Base-by-base conservation (phyloP, 2,797 vertebrate genomes). In the Labeo calbasu region DNA sequence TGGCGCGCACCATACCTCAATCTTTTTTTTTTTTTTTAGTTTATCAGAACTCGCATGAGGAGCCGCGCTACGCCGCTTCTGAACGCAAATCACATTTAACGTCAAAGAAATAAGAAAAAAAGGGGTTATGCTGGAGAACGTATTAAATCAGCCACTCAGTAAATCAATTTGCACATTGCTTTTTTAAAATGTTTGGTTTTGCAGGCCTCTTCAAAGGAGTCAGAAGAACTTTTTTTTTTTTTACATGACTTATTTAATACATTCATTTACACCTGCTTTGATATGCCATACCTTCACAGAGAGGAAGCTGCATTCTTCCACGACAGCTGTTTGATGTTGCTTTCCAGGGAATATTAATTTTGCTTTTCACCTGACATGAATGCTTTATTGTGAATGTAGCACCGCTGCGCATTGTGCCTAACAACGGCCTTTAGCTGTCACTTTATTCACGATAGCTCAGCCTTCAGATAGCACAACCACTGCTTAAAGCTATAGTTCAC, bases 261-360 rank as follows among this genome's bases (percentile, higher is more conserved):
- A 88, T 77, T 73, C 89, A 84, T 90, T 85, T 79, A 81, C 87
- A 91, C 83, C 85, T 89, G 87, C 85, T 89, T 89, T 92, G 88
- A 90, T 84, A 84, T 83, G 55, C 32, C 81, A 77, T 78, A 85
- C 69, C 43, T 81, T 79, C 72, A 55, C 81, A 65, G 71, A 86
- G 63, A 78, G 84, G 43, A 68, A 51, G 81, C 32, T 81, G 53
- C 50, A 85, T 78, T 85, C 43, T 73, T 81, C 36, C 48, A 55
- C 9, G 53, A 76, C 71, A 21, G 73, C 81, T 91, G 87, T 90
- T 88, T 89, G 86, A 92, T 88, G 86, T 89, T 87, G 81, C 83
- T 87, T 86, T 90, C 53, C 66, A 88, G 77, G 78, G 40, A 82
- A 80, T 88, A 89, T 87, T 86, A 86, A 88, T 86, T 63, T 53